These are phyloP conservation scores for Scelioninae gen. 2 DNA, from an alignment of 2,888 invertebrate genomes.

Conservation along the genomic window DNA sequence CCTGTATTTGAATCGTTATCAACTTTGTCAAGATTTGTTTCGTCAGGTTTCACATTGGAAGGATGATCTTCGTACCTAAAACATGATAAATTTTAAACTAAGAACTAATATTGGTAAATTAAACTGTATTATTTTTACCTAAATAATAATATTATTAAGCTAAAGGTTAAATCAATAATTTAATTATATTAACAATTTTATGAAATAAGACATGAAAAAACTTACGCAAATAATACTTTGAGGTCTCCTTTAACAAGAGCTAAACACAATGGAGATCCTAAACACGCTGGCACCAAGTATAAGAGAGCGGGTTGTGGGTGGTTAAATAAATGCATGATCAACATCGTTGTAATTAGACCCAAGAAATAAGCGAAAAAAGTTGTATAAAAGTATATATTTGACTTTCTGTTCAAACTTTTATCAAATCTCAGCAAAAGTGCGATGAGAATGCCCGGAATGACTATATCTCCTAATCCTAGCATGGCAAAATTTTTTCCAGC, in stretches of 20 bases:
- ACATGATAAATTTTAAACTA: neutral
- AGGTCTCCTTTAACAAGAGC: slow-evolving; percentile 94
- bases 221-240: slow-evolving; percentile 91
- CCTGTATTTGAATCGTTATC: slow-evolving; percentile 47
- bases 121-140: no score
- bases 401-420: slow-evolving; percentile 88
- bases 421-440: slow-evolving; percentile 97
- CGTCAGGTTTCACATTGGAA: no score
- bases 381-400: slow-evolving; percentile 91
- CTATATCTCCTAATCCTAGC: slow-evolving; percentile 99
- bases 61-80: slow-evolving; percentile 84
- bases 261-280: slow-evolving; percentile 91
- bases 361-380: slow-evolving; percentile 95
- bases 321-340: slow-evolving; percentile 98
- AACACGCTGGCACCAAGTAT: slow-evolving; percentile 97
- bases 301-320: slow-evolving; percentile 98
- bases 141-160: no score
- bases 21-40: slow-evolving; percentile 17
- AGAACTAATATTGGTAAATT: neutral
- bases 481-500: slow-evolving; percentile 96
- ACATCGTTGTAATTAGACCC: slow-evolving; percentile 94
- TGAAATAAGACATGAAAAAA: no score
- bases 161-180: no score
- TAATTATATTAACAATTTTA: no score
- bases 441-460: slow-evolving; percentile 99